phyloP scores from a whole-genome alignment of 2,888 invertebrate species.

The Tanytarsus gracilentus region DNA sequence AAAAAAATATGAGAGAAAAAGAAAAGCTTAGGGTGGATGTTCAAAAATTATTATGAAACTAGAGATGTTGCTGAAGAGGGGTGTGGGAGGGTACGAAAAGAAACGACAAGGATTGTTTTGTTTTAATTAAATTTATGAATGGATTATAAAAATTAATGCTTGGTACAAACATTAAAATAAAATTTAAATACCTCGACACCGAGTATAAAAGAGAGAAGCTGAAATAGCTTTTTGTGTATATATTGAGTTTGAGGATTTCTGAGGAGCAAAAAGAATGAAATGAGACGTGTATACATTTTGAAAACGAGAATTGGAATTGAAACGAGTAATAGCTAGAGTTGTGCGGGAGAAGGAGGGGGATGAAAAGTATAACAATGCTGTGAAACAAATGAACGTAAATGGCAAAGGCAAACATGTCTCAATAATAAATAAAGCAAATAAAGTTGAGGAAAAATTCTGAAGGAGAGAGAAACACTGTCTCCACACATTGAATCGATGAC shows the following conservation, averaged over 20 bases:
- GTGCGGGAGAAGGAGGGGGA: conserved; percentile 3
- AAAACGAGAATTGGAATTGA: conserved; percentile 9
- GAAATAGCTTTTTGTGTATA: not conserved
- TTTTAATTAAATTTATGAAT: conserved; percentile 27
- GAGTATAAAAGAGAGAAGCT: not conserved
- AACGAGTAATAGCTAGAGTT: not conserved
- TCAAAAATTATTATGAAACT: no score
- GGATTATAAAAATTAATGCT: conserved; percentile 28
- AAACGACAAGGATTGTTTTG: conserved; percentile 21
- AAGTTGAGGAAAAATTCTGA: no score
- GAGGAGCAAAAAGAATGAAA: conserved; percentile 1
- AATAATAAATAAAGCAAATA: conserved; percentile 25
- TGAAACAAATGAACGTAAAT: conserved; percentile 28
- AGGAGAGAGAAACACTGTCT: not conserved
- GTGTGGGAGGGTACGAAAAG: not conserved
- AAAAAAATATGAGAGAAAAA: no score
- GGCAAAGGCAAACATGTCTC: conserved; percentile 18
- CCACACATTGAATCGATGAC: not conserved
- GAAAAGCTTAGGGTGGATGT: not conserved
- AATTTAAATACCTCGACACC: conserved; percentile 27
- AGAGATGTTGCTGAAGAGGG: no score
- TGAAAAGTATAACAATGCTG: conserved; percentile 26
- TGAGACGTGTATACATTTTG: conserved; percentile 17
- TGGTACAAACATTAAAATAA: conserved; percentile 27
- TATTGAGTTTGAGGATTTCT: conserved; percentile 14